Conservation (phyloP, 2,797 vertebrate genomes). For the Clarias platycephalus region DNA sequence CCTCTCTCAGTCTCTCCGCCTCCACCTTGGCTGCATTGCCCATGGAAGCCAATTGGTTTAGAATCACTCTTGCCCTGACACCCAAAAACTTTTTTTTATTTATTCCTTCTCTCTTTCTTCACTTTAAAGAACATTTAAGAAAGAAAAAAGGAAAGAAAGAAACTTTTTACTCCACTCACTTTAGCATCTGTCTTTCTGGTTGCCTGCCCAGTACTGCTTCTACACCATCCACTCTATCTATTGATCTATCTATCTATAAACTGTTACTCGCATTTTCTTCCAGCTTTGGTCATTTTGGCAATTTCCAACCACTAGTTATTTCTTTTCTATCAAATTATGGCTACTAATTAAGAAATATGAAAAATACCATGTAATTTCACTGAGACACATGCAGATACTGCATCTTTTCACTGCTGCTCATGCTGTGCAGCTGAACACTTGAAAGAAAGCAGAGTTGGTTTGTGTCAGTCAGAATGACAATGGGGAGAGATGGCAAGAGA, state of each 20-base stretch:
- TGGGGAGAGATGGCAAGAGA: background rate
- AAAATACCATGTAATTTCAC: background rate
- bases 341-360: background rate
- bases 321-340: background rate
- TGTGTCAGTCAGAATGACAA: background rate
- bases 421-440: background rate
- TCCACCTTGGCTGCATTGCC: too few relatives aligned
- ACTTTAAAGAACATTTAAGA: too few relatives aligned
- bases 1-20: too few relatives aligned
- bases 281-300: background rate
- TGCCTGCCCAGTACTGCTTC: too few relatives aligned
- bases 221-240: background rate
- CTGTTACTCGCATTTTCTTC: background rate
- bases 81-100: too few relatives aligned
- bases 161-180: too few relatives aligned
- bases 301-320: background rate
- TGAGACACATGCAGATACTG: background rate
- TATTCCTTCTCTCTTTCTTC: too few relatives aligned
- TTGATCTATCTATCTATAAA: background rate
- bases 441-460: background rate
- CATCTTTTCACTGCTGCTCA: background rate
- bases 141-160: too few relatives aligned
- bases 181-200: too few relatives aligned
- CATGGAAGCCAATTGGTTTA: too few relatives aligned
- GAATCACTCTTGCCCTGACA: too few relatives aligned